phyloP scores from a whole-genome alignment of 2,888 invertebrate genomes.

The Ormyrus thymus region DNA sequence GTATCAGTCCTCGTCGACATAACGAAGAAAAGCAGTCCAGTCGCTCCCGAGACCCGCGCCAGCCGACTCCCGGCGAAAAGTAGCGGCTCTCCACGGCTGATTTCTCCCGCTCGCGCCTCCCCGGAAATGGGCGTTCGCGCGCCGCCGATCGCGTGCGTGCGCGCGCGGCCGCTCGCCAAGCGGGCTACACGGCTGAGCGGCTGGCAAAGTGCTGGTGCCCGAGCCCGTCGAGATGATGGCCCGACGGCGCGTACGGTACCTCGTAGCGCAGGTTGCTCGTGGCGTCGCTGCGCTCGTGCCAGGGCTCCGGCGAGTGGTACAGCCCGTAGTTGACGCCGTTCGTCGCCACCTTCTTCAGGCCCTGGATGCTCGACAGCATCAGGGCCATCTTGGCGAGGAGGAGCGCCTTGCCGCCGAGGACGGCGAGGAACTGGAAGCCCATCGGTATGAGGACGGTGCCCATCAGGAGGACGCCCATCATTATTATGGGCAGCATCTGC shows the following conservation, averaged over 20 bases:
- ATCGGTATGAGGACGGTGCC: constrained; percentile 86
- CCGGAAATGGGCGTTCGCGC: not conserved
- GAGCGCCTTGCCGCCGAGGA: constrained; percentile 88
- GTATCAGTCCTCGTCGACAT: no score
- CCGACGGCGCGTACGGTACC: constrained; percentile 21
- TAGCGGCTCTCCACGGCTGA: no score
- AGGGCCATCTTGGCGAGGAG: constrained; percentile 88
- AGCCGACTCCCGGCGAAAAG: no score
- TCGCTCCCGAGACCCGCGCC: no score
- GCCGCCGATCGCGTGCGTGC: not conserved
- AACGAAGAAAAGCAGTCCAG: no score
- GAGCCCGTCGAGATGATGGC: not conserved
- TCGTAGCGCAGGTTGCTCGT: not conserved
- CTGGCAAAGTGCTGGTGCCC: not conserved
- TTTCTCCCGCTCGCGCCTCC: no score
- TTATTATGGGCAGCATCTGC: constrained; percentile 85
- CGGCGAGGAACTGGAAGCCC: constrained; percentile 90
- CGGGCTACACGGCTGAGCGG: constrained; percentile 40
- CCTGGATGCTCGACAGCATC: constrained; percentile 86
- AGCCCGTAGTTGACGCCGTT: constrained; percentile 86
- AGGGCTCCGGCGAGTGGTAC: constrained; percentile 78
- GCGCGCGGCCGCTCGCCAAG: not conserved
- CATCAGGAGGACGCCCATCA: constrained; percentile 86
- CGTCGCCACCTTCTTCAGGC: constrained; percentile 85
- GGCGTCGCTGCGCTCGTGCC: constrained; percentile 70